Evolutionary conservation across 2,797 vertebrate species (phyloP).

Genomic region (Kryptopterus vitreolus): DNA sequence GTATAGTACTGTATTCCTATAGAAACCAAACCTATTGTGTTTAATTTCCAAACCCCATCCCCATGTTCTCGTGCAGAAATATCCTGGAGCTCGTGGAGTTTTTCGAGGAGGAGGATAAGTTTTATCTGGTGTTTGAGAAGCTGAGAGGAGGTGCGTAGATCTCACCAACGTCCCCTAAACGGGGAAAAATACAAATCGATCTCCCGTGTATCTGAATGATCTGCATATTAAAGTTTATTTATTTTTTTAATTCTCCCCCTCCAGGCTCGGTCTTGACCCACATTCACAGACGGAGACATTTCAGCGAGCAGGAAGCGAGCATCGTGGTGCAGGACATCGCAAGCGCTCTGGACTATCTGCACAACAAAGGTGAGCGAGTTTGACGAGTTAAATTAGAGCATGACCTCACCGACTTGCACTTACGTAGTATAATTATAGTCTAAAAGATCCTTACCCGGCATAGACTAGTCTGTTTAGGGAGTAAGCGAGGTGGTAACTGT

Average conservation of each 20-base stretch:
- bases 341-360: slow-evolving; percentile 92
- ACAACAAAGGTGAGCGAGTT: slow-evolving; percentile 87
- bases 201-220: not conserved
- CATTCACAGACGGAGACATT: slow-evolving; percentile 91
- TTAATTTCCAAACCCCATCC: not conserved
- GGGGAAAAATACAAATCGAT: not conserved
- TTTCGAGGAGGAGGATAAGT: slow-evolving; percentile 97
- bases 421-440: not conserved
- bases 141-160: slow-evolving; percentile 85
- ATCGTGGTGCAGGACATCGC: slow-evolving; percentile 94
- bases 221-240: slow-evolving; percentile 3
- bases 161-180: not conserved
- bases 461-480: not conserved
- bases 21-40: not conserved
- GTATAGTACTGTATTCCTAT: not conserved
- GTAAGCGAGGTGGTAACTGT: too few species aligned
- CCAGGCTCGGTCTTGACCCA: slow-evolving; percentile 95
- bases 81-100: slow-evolving; percentile 97
- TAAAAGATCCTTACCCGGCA: not conserved
- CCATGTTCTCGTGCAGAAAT: slow-evolving; percentile 76
- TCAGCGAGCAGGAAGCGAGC: slow-evolving; percentile 93
- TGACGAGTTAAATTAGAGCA: not conserved
- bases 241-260: rapidly evolving
- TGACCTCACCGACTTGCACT: not conserved
- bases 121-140: slow-evolving; percentile 98